These are phyloP conservation scores for Catocala sponsa DNA, from an alignment of 2,888 invertebrate genomes.

Conservation along the genomic window DNA sequence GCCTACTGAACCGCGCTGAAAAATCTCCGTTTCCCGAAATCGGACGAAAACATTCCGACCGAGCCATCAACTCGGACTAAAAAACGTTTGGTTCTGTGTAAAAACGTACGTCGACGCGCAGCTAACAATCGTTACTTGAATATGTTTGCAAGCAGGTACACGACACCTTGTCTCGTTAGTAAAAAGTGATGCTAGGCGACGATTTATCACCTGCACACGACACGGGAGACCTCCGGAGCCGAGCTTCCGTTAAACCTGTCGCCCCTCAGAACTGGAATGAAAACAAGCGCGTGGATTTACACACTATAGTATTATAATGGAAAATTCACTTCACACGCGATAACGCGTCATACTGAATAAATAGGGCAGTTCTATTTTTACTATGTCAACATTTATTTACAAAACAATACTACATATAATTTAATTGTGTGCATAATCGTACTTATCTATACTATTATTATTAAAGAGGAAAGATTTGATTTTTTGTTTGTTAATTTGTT, in stretches of 20 bases:
- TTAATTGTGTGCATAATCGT: too few species aligned
- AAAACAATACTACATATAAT: too few species aligned
- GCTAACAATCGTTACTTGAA: constrained; percentile 78
- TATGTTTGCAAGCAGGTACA: constrained; percentile 71
- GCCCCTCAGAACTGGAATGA: constrained; percentile 64
- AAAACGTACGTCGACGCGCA: constrained; percentile 57
- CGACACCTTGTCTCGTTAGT: constrained; percentile 86
- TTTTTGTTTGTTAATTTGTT: too few species aligned
- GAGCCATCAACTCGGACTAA: constrained; percentile 66
- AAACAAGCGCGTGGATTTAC: constrained; percentile 64
- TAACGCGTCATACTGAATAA: too few species aligned
- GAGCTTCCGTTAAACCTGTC: constrained; percentile 72
- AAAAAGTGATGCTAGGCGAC: constrained; percentile 80
- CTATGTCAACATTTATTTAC: too few species aligned
- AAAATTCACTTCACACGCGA: neutral
- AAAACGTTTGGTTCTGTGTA: constrained; percentile 49
- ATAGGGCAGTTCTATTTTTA: too few species aligned
- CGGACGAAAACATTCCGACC: constrained; percentile 81
- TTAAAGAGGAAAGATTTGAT: too few species aligned
- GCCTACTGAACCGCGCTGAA: constrained; percentile 86
- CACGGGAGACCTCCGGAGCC: constrained; percentile 65
- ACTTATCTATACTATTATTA: too few species aligned
- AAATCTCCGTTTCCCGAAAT: constrained; percentile 82
- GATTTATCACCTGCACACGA: constrained; percentile 85
- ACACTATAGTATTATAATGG: constrained; percentile 20